These are phyloP conservation scores for Ammospiza maritima DNA, from an alignment of 2,797 vertebrate species.

Conservation along the genomic window DNA sequence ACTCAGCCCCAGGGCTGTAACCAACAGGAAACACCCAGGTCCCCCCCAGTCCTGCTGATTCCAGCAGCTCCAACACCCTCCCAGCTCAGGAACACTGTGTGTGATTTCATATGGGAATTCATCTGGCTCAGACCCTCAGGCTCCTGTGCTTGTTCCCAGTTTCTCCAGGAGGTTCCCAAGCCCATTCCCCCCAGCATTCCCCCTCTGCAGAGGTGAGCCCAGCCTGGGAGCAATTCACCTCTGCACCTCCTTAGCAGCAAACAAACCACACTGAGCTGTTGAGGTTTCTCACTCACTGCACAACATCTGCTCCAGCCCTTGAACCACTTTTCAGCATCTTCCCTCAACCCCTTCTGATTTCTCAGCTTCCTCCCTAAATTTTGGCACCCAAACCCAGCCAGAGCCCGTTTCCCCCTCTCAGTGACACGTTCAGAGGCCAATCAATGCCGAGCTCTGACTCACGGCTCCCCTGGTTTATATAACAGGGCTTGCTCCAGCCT, in stretches of 20 bases:
- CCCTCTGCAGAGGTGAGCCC: conserved; percentile 14
- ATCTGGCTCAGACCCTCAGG: neutral
- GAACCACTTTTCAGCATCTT: neutral
- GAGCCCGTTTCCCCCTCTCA: neutral
- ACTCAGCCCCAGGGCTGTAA: neutral
- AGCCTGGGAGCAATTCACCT: conserved; percentile 33
- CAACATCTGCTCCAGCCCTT: conserved; percentile 12
- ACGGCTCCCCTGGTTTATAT: neutral
- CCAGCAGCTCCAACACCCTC: neutral
- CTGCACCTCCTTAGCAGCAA: conserved; percentile 23
- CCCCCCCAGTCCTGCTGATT: neutral
- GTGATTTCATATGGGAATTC: neutral
- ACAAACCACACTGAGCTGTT: neutral
- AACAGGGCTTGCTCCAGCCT: neutral
- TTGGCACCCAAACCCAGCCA: neutral
- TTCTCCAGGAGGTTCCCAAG: neutral
- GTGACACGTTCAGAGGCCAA: neutral
- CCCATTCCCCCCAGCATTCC: neutral
- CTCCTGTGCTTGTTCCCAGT: neutral
- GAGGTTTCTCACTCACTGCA: neutral
- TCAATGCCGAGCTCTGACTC: neutral
- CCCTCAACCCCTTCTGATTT: neutral
- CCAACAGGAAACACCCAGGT: neutral
- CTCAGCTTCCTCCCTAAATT: neutral
- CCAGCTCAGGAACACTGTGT: neutral